Percentiles rank a stretch among this genome's conserved stretches.
These are phyloP conservation scores for Decapterus maruadsi DNA, from an alignment of 2,797 vertebrate genomes.

Conservation along the genomic window DNA sequence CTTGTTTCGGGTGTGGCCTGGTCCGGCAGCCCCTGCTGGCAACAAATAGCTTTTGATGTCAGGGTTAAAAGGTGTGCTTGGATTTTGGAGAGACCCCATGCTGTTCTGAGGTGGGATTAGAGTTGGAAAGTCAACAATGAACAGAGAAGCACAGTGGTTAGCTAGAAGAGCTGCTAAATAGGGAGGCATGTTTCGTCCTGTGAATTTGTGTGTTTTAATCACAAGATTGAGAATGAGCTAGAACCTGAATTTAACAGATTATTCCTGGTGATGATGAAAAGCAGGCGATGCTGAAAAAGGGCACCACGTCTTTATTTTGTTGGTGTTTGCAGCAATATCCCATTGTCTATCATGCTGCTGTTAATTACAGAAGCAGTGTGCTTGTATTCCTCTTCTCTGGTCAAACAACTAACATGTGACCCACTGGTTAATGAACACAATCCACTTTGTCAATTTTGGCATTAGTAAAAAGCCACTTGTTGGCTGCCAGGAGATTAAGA, in stretches of 20 bases:
- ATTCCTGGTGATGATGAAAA: not conserved
- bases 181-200: not conserved
- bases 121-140: constrained; percentile 46
- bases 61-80: constrained; percentile 61
- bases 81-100: constrained; percentile 40
- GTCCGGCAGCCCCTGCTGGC: constrained; percentile 54
- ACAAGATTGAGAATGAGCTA: not conserved
- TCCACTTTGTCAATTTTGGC: constrained; percentile 59
- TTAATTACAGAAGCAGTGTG: not conserved
- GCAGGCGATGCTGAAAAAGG: not conserved
- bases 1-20: constrained; percentile 71
- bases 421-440: too few species aligned
- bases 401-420: too few species aligned
- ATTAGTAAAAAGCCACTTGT: constrained; percentile 47
- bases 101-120: constrained; percentile 58
- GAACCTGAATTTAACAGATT: not conserved
- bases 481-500: constrained; percentile 45
- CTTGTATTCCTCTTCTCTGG: constrained; percentile 6
- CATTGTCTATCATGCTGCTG: not conserved
- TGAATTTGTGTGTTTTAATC: constrained; percentile 1
- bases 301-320: not conserved
- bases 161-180: not conserved
- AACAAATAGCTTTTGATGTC: constrained; percentile 75
- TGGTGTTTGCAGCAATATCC: not conserved
- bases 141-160: constrained; percentile 28